Evolutionary conservation across 2,888 invertebrate genomes (phyloP), one percentile per base, ranked within the genome.

Genomic region (Lasioglossum lativentre): DNA sequence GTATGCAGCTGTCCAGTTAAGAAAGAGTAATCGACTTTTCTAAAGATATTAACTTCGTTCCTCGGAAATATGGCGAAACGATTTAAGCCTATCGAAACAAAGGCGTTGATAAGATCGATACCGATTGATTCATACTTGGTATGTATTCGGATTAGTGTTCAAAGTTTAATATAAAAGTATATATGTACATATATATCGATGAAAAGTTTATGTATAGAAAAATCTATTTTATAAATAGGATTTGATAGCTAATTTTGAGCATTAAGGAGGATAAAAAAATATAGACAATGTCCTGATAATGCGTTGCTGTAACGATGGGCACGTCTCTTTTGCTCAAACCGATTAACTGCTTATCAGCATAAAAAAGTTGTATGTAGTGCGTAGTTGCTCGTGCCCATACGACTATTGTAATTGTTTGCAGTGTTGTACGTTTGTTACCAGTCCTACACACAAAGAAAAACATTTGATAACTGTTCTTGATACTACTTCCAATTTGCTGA

Each of bases 401-500:
- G 16, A 75, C 56, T 76, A 73, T 73, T 83, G n/a, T 68, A 68
- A 59, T 75, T 72, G 38, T 12, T 73, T 45, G 16, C 23, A 80
- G 30, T 77, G 34, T 75, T 79, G 27, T 66, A 66, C 74, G 72
- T 80, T 77, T 75, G 75, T 80, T 75, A 45, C 45, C 72, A 78
- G 6, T 27, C 70, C 75, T 83, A 68, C 63, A 77, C 59, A 68
- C 38, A 78, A 79, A 83, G 82, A 79, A 86, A 86, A 85, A 81
- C 83, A 84, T 45, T 89, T 89, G 92, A 92, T 92, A 88, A 88
- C 82, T 88, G 88, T 91, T 91, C 82, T 84, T 88, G 79, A 72
- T 89, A 90, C 89, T 91, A 90, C 86, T 92, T 90, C 87, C 82
- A 82, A 90, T 92, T 90, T 90, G 90, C 88, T 89, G 91, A 89